Base-by-base conservation (phyloP, 1,140 invertebrate genomes). In the Gonatopus flavifemur region DNA sequence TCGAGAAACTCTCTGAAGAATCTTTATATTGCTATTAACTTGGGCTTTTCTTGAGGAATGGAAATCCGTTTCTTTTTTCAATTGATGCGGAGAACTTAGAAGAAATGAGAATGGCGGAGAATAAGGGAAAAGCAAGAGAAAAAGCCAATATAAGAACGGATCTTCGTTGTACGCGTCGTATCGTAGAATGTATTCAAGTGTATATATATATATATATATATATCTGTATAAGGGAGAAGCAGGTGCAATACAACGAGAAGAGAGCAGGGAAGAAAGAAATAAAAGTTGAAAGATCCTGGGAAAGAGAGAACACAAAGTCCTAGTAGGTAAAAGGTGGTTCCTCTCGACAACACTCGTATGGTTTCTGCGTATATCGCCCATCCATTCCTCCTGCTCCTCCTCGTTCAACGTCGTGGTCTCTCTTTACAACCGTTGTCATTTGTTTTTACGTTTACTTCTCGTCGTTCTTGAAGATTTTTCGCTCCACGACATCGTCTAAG, bases 371-470 rank as follows among this genome's bases (percentile, higher is more conserved):
- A n/a, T n/a, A 5, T 15, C 15, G 15, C 7, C 22, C 15, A 16
- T 4, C 19, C 21, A 12, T 12, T 16, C 18, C 3, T 13, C 13
- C 12, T 21, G 22, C 22, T 13, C 32, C 13, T 28, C 42, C 7
- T 32, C 32, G 25, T 12, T 32, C 25, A 40, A 31, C 12, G 10
- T 15, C 24, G 25, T 33, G 6, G 18, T 25, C 42, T 38, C 52
- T 57, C 56, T 55, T 64, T 58, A 64, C 61, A 58, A 51, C 45
- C 49, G 36, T 46, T 47, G 39, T 64, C 54, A 58, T 67, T 64
- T 64, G 62, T 66, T 67, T 67, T 66, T 66, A 66, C 61, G 62
- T 64, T 64, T 54, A 54, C 48, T 53, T 44, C 36, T 32, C 50
- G 41, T 45, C 60, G 52, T 59, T 56, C 40, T 30, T 63, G 48